phyloP scores from a whole-genome alignment of 2,797 vertebrate species.

The Orientallactaga sibirica region DNA sequence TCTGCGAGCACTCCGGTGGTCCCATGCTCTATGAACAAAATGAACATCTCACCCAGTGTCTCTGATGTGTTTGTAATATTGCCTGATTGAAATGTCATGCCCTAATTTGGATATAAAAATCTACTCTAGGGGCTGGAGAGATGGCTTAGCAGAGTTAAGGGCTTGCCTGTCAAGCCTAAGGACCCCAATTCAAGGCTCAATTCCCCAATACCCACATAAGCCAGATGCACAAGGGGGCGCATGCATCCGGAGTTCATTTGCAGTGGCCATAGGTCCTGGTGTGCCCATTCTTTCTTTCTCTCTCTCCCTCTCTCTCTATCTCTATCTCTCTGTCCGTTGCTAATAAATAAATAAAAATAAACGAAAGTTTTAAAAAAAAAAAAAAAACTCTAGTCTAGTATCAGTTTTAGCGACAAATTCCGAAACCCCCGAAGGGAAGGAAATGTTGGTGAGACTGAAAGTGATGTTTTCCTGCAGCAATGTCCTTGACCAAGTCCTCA shows the following conservation, averaged over 20 bases:
- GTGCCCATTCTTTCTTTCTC: no score
- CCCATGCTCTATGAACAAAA: background rate
- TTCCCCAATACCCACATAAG: no score
- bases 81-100: background rate
- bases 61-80: background rate
- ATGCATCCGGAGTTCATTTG: no score
- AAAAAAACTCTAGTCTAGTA: background rate
- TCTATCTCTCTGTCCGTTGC: no score
- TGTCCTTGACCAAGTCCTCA: background rate
- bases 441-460: background rate
- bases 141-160: no score
- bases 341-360: no score
- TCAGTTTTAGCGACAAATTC: conserved; percentile 10
- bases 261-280: no score
- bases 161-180: no score
- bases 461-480: background rate
- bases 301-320: no score
- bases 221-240: no score
- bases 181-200: no score
- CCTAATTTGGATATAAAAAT: background rate
- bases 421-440: background rate
- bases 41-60: background rate
- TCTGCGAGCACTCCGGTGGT: background rate
- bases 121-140: background rate
- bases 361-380: no score